Conservation (phyloP, 2,888 invertebrate genomes). For the Scrobipalpa atriplicella region DNA sequence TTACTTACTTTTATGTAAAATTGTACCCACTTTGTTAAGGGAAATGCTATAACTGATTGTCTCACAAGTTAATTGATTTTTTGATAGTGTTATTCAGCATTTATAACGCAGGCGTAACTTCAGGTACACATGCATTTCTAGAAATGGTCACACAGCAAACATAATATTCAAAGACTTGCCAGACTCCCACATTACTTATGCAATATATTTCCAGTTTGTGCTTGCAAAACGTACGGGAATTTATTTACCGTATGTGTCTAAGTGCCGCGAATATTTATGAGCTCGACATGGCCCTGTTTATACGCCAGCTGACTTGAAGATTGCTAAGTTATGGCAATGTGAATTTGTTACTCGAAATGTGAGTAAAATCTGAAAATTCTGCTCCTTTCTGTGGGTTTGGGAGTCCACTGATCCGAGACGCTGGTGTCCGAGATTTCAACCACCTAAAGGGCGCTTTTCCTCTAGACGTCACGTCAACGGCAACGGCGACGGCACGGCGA, state of each 20-base stretch:
- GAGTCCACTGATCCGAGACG: not conserved
- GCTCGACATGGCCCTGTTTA: slow-evolving; percentile 16
- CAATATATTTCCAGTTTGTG: not conserved
- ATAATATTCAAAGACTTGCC: not conserved
- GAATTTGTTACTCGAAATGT: slow-evolving; percentile 17
- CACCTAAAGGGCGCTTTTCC: too few relatives aligned
- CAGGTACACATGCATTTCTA: too few relatives aligned
- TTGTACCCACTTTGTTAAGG: too few relatives aligned
- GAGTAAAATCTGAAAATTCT: not conserved
- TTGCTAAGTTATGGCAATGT: slow-evolving; percentile 15
- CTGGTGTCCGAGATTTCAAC: too few relatives aligned
- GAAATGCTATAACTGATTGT: too few relatives aligned
- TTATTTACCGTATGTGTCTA: slow-evolving; percentile 21
- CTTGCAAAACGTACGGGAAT: slow-evolving; percentile 22
- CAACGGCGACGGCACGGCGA: too few relatives aligned
- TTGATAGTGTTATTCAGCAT: too few relatives aligned
- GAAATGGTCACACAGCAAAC: not conserved
- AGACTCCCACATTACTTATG: not conserved
- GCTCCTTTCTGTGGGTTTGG: not conserved
- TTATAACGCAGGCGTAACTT: too few relatives aligned
- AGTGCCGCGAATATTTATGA: slow-evolving; percentile 19
- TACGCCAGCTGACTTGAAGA: slow-evolving; percentile 18
- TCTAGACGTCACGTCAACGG: too few relatives aligned
- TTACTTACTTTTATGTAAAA: too few relatives aligned
- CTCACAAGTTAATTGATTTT: too few relatives aligned